Evolutionary conservation across 2,797 vertebrate species (phyloP).

Genomic region (Heterohyrax brucei): DNA sequence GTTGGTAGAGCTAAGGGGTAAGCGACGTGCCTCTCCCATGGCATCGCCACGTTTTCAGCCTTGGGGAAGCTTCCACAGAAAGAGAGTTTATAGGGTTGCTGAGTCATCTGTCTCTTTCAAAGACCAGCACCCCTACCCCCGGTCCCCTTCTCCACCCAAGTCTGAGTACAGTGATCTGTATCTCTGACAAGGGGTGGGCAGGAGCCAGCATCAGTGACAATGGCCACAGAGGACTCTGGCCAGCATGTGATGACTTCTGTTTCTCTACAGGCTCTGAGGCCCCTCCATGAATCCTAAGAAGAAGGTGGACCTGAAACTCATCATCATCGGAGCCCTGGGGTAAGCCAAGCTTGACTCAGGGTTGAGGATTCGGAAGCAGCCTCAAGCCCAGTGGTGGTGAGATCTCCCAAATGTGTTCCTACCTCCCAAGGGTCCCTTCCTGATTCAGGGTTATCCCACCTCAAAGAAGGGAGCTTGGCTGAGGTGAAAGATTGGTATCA

Average conservation of each 20-base stretch:
- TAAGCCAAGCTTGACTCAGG: conserved; percentile 81
- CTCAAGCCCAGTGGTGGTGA: not conserved
- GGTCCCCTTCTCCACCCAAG: not conserved
- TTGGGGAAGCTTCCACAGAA: not conserved
- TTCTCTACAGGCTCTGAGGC: conserved; percentile 76
- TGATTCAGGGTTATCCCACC: not conserved
- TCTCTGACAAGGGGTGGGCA: not conserved
- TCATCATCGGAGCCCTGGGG: conserved; percentile 92
- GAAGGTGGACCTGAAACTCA: conserved; percentile 93
- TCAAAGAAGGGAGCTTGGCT: not conserved
- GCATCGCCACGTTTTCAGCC: not conserved
- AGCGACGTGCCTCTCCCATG: not conserved
- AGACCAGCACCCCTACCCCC: not conserved
- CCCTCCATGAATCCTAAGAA: conserved; percentile 90
- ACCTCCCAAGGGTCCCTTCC: not conserved
- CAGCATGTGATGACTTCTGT: not conserved
- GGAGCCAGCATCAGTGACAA: not conserved
- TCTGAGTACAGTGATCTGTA: not conserved
- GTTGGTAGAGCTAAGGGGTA: not conserved
- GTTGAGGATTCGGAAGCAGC: not conserved
- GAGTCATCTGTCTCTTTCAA: not conserved
- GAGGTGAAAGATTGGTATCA: not conserved
- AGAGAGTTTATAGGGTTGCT: not conserved
- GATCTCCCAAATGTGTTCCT: not conserved
- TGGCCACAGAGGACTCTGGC: not conserved